Evolutionary conservation across 2,113 vertebrate genomes (phyloP).

Genomic region (Mormyrus iriodes): DNA sequence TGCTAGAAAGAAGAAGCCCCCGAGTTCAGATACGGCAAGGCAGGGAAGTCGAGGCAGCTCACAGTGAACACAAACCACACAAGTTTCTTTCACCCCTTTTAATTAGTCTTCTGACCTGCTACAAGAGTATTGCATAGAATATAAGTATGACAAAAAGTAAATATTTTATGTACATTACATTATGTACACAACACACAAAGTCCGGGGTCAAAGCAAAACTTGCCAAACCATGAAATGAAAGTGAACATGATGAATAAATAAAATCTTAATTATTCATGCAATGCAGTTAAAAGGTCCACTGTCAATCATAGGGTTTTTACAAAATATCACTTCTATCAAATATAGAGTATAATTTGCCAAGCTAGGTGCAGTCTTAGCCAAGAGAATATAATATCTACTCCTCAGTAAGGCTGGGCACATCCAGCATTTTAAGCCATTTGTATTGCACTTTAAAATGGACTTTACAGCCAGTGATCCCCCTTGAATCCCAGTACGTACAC

Average conservation of each 20-base stretch:
- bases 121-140: slow-evolving; percentile 33
- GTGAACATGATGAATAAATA: slow-evolving; percentile 13
- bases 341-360: background rate
- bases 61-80: background rate
- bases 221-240: slow-evolving; percentile 5
- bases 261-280: slow-evolving; percentile 20
- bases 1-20: background rate
- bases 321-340: slow-evolving; percentile 10
- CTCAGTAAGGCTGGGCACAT: background rate
- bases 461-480: background rate
- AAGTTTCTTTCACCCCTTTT: slow-evolving; percentile 13
- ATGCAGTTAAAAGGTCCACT: slow-evolving; percentile 13
- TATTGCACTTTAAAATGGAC: slow-evolving; percentile 27
- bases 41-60: background rate
- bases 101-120: slow-evolving; percentile 29
- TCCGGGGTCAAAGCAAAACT: background rate
- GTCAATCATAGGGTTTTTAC: slow-evolving; percentile 1
- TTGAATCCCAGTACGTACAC: background rate
- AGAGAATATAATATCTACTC: background rate
- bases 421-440: background rate
- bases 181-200: slow-evolving; percentile 20
- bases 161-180: slow-evolving; percentile 19
- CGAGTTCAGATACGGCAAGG: background rate
- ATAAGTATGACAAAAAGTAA: slow-evolving; percentile 15
- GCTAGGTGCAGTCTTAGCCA: background rate